phyloP scores from a whole-genome alignment of 2,113 vertebrate genomes.

The Seriola quinqueradiata region DNA sequence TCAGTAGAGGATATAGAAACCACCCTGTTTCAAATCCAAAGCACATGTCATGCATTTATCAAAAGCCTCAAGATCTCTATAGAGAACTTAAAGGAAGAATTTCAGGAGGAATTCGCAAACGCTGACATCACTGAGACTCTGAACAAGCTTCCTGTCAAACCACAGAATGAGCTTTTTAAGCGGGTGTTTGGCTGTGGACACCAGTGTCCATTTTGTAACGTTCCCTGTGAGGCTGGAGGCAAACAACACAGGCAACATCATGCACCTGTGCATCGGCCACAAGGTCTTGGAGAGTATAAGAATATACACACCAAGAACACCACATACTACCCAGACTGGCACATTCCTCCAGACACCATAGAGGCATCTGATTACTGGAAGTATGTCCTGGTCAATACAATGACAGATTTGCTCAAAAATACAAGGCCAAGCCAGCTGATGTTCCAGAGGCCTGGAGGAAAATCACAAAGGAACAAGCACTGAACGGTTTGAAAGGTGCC shows the following conservation, averaged over 20 bases:
- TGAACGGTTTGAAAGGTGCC: slow-evolving; percentile 49
- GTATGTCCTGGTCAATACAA: slow-evolving; percentile 72
- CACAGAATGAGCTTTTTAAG: too few species aligned
- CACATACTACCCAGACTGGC: slow-evolving; percentile 73
- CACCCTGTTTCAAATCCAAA: slow-evolving; percentile 47
- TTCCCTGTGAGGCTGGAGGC: too few species aligned
- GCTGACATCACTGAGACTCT: too few species aligned
- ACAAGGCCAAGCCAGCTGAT: slow-evolving; percentile 42
- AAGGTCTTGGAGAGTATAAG: too few species aligned
- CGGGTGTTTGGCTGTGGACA: too few species aligned
- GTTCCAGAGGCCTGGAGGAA: slow-evolving; percentile 61
- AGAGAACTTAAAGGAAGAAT: slow-evolving; percentile 16
- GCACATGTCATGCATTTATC: slow-evolving; percentile 29
- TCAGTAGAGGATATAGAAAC: slow-evolving; percentile 38
- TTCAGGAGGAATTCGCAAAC: too few species aligned
- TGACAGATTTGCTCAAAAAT: slow-evolving; percentile 60
- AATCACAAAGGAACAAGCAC: slow-evolving; percentile 54
- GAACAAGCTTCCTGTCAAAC: too few species aligned
- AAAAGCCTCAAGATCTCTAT: slow-evolving; percentile 29
- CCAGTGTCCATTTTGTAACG: too few species aligned
- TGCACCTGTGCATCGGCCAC: too few species aligned
- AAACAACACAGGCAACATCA: too few species aligned
- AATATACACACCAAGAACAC: too few species aligned
- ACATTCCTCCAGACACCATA: slow-evolving; percentile 67
- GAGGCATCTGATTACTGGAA: slow-evolving; percentile 80